Percentiles rank a stretch among this genome's conserved stretches.
Conservation (phyloP, 2,797 vertebrate genomes). For the Phataginus tetradactyla region DNA sequence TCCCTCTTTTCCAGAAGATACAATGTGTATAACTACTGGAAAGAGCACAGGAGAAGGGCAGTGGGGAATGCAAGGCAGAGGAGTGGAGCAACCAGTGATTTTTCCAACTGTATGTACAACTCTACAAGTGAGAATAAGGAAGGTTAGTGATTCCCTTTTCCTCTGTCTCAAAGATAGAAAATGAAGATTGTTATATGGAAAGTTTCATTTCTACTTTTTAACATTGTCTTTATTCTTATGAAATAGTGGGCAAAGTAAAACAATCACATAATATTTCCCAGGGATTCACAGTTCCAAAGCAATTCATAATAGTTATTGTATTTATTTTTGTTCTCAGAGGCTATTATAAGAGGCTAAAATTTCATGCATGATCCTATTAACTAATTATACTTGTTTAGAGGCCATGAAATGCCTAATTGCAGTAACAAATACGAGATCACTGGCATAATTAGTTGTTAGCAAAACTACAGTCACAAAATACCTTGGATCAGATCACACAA, state of each 20-base stretch:
- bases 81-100: neutral
- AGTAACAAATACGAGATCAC: constrained; percentile 73
- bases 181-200: neutral
- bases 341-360: constrained; percentile 72
- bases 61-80: neutral
- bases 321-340: constrained; percentile 75
- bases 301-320: constrained; percentile 68
- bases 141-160: neutral
- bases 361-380: constrained; percentile 77
- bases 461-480: constrained; percentile 66
- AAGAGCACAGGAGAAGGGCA: neutral
- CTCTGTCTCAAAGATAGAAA: constrained; percentile 8
- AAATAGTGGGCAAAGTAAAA: constrained; percentile 55
- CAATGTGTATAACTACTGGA: neutral
- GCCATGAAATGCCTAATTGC: constrained; percentile 74
- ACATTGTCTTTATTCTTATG: neutral
- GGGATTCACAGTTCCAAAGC: constrained; percentile 45
- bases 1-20: constrained; percentile 17
- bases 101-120: neutral
- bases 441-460: constrained; percentile 75
- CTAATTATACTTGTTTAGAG: constrained; percentile 76
- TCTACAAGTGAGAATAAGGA: neutral
- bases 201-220: constrained; percentile 43
- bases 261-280: constrained; percentile 53
- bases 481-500: constrained; percentile 70